Base-by-base conservation (phyloP, 2,888 invertebrate species). In the Bedellia somnulentella region DNA sequence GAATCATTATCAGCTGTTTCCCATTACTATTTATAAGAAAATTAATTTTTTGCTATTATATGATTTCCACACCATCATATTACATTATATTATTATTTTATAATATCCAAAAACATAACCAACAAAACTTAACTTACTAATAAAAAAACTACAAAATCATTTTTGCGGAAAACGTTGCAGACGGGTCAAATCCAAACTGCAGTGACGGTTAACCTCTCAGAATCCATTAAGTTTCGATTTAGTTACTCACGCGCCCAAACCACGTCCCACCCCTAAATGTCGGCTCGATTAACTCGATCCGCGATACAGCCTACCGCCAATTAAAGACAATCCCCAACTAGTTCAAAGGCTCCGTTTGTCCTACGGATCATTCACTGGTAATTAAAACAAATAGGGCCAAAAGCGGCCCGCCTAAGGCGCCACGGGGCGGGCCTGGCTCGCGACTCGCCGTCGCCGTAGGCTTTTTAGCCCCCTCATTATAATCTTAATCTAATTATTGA, bases 321-420 rank as follows among this genome's bases (percentile, higher is more conserved):
- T 68, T 67, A 63, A 56, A 50, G 46, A 45, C 57, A 58, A 63
- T 58, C 58, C 66, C 67, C 63, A 66, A 64, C 66, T 59, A 59
- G 53, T 49, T 57, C 61, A 70, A 70, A 68, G 50, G 58, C 45
- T 37, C 39, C 48, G 47, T 59, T 62, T 59, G 66, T 68, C 73
- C 66, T 58, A 55, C 66, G 58, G 59, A 66, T 58, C 59, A 62
- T 60, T 63, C 60, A 54, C 44, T 45, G 56, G 70, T 71, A 75
- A 75, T 75, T 75, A 73, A 75, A 73, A 75, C 73, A 75, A 75
- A 75, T 71, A 71, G 68, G 75, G 67, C 68, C 70, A 62, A 66
- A 64, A 54, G 55, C 49, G 50, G 47, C 52, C 68, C 62, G 70
- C 73, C 58, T 36, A 52, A 61, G 75, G 75, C 75, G 75, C 75